Percentiles rank a stretch among this genome's conserved stretches.
Evolutionary conservation across 2,888 invertebrate species (phyloP).

Genomic region (Merodon equestris): DNA sequence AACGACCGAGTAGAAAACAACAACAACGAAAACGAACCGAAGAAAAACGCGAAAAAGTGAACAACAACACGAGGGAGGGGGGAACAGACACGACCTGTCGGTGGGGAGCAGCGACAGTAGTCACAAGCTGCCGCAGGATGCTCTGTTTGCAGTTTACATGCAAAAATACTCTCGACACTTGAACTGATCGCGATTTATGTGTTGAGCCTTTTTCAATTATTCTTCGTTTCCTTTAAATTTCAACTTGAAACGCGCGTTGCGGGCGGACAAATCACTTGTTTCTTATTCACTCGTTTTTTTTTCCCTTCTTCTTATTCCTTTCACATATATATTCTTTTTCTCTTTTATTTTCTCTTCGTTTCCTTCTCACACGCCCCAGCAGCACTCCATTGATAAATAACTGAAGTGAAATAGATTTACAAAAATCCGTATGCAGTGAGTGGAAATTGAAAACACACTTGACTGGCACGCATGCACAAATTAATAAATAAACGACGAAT

Average conservation of each 20-base stretch:
- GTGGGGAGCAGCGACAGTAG: slow-evolving; percentile 16
- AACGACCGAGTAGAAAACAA: background rate
- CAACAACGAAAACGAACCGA: slow-evolving; percentile 17
- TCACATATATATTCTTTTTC: too few relatives aligned
- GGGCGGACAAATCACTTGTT: slow-evolving; percentile 58
- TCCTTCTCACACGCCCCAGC: slow-evolving; percentile 42
- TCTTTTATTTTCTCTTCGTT: background rate
- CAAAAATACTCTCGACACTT: slow-evolving; percentile 21
- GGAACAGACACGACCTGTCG: slow-evolving; percentile 15
- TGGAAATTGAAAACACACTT: background rate
- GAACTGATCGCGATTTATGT: slow-evolving; percentile 23
- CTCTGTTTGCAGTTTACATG: slow-evolving; percentile 51
- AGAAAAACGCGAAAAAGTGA: slow-evolving; percentile 23
- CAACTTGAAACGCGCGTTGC: slow-evolving; percentile 32
- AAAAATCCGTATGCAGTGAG: slow-evolving; percentile 18
- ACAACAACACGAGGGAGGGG: slow-evolving; percentile 25
- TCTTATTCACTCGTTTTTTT: slow-evolving; percentile 20
- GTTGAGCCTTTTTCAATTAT: slow-evolving; percentile 5
- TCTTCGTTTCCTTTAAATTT: background rate
- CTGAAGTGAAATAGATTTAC: slow-evolving; percentile 6
- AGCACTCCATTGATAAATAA: slow-evolving; percentile 35
- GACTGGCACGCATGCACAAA: slow-evolving; percentile 28
- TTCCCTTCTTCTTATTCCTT: too few relatives aligned
- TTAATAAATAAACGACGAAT: slow-evolving; percentile 29
- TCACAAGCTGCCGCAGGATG: slow-evolving; percentile 32